These are phyloP conservation scores for Tiaroga cobitis DNA, from an alignment of 2,797 vertebrate genomes.

Conservation along the genomic window DNA sequence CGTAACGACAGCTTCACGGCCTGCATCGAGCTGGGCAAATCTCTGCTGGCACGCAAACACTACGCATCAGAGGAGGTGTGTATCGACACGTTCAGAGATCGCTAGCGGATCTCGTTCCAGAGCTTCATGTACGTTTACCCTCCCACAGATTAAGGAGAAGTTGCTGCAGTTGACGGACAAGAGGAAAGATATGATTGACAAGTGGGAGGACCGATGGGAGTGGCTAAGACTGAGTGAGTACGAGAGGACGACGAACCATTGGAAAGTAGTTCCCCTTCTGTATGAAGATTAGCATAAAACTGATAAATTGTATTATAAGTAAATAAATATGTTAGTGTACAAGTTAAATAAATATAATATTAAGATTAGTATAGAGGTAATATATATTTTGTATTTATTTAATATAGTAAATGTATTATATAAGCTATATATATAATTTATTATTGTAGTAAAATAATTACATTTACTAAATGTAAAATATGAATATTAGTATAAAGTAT, in stretches of 20 bases:
- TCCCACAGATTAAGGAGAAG: constrained; percentile 91
- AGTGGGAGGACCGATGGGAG: constrained; percentile 98
- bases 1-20: constrained; percentile 95
- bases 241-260: background rate
- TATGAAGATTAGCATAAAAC: background rate
- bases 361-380: background rate
- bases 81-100: background rate
- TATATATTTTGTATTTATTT: background rate
- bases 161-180: constrained; percentile 94
- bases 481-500: background rate
- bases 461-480: background rate
- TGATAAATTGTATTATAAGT: background rate
- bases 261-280: background rate
- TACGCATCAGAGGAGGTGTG: constrained; percentile 93
- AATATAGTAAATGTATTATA: too few relatives aligned
- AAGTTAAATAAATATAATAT: background rate
- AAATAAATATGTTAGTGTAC: background rate
- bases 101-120: background rate
- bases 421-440: background rate
- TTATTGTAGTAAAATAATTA: background rate
- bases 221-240: constrained; percentile 96
- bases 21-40: constrained; percentile 95
- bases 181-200: constrained; percentile 99
- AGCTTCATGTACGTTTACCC: background rate
- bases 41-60: constrained; percentile 93